phyloP scores from a whole-genome alignment of 2,113 vertebrate species.

The Theristicus caerulescens region DNA sequence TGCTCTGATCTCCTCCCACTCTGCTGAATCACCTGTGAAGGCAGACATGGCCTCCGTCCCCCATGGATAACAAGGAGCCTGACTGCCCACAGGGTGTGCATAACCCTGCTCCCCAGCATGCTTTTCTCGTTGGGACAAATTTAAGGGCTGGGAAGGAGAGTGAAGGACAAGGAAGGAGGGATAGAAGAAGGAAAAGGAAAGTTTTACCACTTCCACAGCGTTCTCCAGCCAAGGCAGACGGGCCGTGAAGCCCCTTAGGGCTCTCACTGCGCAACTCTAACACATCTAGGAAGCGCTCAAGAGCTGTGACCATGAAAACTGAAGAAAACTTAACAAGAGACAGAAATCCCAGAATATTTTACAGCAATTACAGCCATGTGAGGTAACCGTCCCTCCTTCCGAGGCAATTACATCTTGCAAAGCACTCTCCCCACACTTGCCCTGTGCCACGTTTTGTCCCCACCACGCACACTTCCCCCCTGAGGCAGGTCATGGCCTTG shows the following conservation, averaged over 20 bases:
- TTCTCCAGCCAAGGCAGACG: neutral
- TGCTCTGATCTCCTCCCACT: neutral
- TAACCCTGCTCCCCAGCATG: neutral
- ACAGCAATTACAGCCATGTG: neutral
- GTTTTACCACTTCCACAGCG: neutral
- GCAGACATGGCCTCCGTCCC: neutral
- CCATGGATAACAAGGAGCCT: neutral
- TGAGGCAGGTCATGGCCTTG: neutral
- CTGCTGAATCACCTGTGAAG: neutral
- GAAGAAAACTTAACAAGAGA: neutral
- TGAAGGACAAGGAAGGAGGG: neutral
- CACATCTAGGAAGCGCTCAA: neutral
- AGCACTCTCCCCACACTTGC: neutral
- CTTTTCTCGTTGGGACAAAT: no score
- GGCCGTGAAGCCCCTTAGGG: fast-evolving
- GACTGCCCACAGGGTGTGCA: neutral
- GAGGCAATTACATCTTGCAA: neutral
- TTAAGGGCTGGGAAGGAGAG: neutral
- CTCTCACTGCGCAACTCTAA: neutral
- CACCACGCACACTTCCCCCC: fast-evolving
- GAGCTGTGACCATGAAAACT: neutral
- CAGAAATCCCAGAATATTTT: neutral
- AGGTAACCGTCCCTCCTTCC: neutral
- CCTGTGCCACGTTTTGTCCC: neutral
- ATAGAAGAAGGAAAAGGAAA: neutral